Base-by-base conservation (phyloP, 1,140 invertebrate genomes). In the Lamellibrachia luymesi region DNA sequence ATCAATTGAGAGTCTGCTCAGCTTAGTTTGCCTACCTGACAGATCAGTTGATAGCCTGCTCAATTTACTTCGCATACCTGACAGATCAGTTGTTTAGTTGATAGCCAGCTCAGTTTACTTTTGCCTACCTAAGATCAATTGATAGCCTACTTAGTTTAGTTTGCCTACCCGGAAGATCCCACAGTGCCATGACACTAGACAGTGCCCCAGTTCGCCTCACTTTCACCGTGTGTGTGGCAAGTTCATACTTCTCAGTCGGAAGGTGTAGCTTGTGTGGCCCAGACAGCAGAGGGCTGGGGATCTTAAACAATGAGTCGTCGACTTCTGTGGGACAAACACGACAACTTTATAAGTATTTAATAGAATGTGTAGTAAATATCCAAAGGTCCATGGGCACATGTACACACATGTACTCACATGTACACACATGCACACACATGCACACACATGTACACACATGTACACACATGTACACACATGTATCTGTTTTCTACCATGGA, bases 181-280 rank as follows among this genome's bases (percentile, higher is more conserved):
- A 97, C 1, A 97, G 94, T 50, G 97, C 96, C 94, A 96, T 95
- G 25, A 97, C 96, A 94, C 97, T 97, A 25, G 96, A 94, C 50
- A 97, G 94, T 49, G 96, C 96, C 5, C 97, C 97, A 51, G 96
- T 97, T 51, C 96, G 95, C 38, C 96, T 94, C 4, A 97, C 96
- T 94, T 96, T 96, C 6, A 97, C 97, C 38, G 96, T 96, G 95
- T 97, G 97, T 38, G 97, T 97, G 0, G 97, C 97, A 92, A 97
- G 94, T 94, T 97, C 97, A 95, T 97, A 97, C 56, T 93, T 93
- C 13, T 93, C 91, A 22, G 64, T 80, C 2, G 64, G 64, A 2
- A 22, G 2, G 64, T 80, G 64, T 2, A 80, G 4, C 64, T 80
- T 80, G 13, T 10, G 2, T 10, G 64, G 13, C 2, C 6, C 13